These are phyloP conservation scores for Gobius niger DNA, from an alignment of 2,113 vertebrate genomes.

Conservation along the genomic window DNA sequence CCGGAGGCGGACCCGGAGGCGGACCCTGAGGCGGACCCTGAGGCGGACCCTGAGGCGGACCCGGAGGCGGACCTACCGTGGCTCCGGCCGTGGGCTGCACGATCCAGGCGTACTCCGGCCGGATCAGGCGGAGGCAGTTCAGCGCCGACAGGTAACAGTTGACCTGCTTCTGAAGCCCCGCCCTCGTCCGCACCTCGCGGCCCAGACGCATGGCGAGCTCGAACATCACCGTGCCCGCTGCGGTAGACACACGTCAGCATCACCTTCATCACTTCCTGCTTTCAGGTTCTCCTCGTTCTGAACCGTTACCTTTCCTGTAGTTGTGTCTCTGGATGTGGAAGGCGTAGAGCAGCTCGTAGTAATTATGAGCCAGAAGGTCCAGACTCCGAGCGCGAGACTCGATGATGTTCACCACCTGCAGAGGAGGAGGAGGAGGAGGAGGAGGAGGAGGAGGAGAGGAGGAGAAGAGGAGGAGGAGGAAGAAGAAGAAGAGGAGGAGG, in stretches of 20 bases:
- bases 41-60: too few species aligned
- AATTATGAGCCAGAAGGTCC: conserved; percentile 93
- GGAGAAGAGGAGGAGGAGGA: too few species aligned
- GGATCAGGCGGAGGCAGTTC: conserved; percentile 90
- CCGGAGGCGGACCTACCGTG: too few species aligned
- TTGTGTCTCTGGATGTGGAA: conserved; percentile 96
- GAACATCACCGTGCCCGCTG: conserved; percentile 93
- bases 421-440: neutral
- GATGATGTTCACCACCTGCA: conserved; percentile 91
- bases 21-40: too few species aligned
- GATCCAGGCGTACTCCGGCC: conserved; percentile 95
- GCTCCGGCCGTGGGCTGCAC: conserved; percentile 85
- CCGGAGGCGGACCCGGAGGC: too few species aligned
- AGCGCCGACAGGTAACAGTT: conserved; percentile 91
- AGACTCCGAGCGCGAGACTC: conserved; percentile 90
- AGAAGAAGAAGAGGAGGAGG: too few species aligned
- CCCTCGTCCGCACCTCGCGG: conserved; percentile 86
- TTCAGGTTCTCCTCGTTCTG: too few species aligned
- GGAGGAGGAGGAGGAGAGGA: neutral
- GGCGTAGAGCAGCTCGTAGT: conserved; percentile 95
- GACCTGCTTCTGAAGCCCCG: conserved; percentile 91
- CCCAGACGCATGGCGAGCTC: conserved; percentile 93
- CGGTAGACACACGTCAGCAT: neutral
- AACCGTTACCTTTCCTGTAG: conserved; percentile 97
- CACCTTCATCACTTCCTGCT: too few species aligned